Percentiles rank a stretch among this genome's conserved stretches.
Evolutionary conservation across 2,888 invertebrate species (phyloP).

Genomic region (Deilephila porcellus): DNA sequence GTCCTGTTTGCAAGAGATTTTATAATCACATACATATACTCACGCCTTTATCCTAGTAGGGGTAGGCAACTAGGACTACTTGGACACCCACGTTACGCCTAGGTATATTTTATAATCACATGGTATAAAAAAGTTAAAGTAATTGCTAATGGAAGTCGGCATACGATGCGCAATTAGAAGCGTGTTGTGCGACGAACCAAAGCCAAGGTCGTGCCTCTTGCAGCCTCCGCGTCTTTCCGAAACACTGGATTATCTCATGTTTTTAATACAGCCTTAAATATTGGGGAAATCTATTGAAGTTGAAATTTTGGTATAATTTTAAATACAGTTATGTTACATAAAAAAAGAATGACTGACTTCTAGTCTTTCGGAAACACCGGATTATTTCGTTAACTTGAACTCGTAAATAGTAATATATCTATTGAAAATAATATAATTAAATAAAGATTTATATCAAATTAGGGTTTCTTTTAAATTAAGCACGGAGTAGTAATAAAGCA

Average conservation of each 20-base stretch:
- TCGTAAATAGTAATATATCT: background rate
- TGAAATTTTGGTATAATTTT: background rate
- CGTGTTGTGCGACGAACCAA: slow-evolving; percentile 4
- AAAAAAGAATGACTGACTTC: no score
- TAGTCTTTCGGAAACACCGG: background rate
- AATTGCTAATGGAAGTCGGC: background rate
- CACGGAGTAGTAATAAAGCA: no score
- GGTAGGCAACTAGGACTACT: no score
- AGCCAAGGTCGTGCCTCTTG: background rate
- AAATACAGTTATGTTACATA: no score
- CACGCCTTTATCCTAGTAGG: no score
- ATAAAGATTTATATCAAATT: no score
- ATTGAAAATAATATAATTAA: background rate
- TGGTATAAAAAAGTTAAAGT: background rate
- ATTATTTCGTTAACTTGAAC: background rate
- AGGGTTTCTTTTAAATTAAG: no score
- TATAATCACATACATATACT: no score
- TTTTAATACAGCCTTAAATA: background rate
- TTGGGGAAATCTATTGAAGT: background rate
- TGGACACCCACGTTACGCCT: no score
- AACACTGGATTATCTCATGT: background rate
- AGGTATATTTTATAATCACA: background rate
- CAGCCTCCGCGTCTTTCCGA: background rate
- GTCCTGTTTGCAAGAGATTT: no score
- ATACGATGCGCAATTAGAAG: slow-evolving; percentile 9